phyloP scores from a whole-genome alignment of 37 sponge, comb jelly and placozoan genomes.

The Theonella swinhoei region DNA sequence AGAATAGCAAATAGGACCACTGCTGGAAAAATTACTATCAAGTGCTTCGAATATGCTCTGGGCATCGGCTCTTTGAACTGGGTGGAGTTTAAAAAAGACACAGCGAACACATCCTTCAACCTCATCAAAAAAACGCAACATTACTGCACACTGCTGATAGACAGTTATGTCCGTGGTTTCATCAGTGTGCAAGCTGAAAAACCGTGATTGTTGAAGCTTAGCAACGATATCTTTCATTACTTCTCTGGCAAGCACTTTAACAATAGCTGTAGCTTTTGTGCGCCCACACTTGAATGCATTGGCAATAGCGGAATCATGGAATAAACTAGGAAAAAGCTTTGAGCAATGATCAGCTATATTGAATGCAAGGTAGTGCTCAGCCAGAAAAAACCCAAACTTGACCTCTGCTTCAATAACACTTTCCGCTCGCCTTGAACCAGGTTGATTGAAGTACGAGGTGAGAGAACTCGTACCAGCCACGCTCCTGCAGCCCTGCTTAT shows the following conservation, averaged over 20 bases:
- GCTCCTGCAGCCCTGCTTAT: background rate
- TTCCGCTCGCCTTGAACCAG: background rate
- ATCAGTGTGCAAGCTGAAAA: constrained; percentile 10
- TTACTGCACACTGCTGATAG: constrained; percentile 24
- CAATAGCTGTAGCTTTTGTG: constrained; percentile 51
- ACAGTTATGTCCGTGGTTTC: constrained; percentile 30
- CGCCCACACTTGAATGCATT: constrained; percentile 50
- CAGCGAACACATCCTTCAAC: constrained; percentile 13
- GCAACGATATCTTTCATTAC: background rate
- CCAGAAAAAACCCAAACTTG: constrained; percentile 27
- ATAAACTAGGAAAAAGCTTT: constrained; percentile 38
- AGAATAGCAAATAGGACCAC: background rate
- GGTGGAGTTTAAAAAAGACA: constrained; percentile 10
- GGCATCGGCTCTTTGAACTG: constrained; percentile 20
- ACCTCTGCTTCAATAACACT: constrained; percentile 42
- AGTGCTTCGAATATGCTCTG: background rate
- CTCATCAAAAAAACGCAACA: constrained; percentile 17
- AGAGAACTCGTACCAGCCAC: no score
- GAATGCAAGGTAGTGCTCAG: constrained; percentile 35
- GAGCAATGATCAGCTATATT: constrained; percentile 36
- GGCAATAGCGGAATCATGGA: constrained; percentile 49
- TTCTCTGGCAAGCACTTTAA: constrained; percentile 10
- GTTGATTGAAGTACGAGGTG: no score
- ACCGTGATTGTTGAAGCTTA: background rate
- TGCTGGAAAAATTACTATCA: background rate